Base-by-base conservation (phyloP, 1,140 invertebrate species). In the Cydia amplana region DNA sequence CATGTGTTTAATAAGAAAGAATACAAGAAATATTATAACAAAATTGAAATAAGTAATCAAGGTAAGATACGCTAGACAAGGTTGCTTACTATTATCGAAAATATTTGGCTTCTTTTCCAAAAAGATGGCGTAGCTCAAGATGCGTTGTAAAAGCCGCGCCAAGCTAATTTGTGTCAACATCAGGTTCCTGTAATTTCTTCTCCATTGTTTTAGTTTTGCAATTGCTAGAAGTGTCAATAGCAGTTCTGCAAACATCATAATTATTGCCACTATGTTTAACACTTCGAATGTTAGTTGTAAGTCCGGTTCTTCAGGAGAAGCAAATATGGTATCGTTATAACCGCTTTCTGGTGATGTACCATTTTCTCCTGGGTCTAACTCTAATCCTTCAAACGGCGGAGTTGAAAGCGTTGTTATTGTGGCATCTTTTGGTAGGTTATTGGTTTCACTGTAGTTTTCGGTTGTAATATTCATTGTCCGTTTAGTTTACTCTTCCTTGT, bases 1-100 rank as follows among this genome's bases (percentile, higher is more conserved):
- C 87, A 92, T 92, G 73, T 92, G 89, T 72, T 87, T 90, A 14
- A 91, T 89, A 75, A 92, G 89, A 72, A 88, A 89, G 64, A 87
- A 83, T 74, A 92, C 81, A 78, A 91, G 80, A 74, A 89, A 80
- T 4, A 87, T 82, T 67, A 87, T 85, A n/a, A 91, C 89, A 74
- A 90, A 84, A 77, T 89, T 87, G 25, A 89, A 83, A 72, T 92
- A 92, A 74, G 55, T 60, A 23, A 89, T 81, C 46, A 86, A 80
- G 20, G 74, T 78, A 72, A 78, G 79, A n/a, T 78, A 76, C 46
- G 87, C 43, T 4, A 80, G 25, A 63, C 77, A 74, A 16, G 74
- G 77, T 23, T 77, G 65, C 16, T 64, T 43, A 4, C 20, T 12
- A n/a, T 75, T 76, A 20, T 74, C 43, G 16, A 73, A 12, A 49